phyloP scores from a whole-genome alignment of 2,113 vertebrate genomes.

The Pterocles orientalis region DNA sequence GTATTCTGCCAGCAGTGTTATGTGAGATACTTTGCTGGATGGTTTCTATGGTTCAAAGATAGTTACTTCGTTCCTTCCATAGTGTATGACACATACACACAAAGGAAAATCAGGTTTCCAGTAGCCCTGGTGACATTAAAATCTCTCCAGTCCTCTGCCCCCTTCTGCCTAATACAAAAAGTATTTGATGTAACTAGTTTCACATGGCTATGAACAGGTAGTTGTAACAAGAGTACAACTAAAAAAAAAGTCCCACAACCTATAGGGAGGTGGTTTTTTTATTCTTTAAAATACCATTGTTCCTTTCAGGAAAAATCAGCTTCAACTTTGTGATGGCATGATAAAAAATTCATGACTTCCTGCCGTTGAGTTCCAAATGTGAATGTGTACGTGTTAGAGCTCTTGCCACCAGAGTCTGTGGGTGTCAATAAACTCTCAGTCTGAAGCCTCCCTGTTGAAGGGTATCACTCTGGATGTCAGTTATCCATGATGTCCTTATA shows the following conservation, averaged over 20 bases:
- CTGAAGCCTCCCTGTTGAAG: conserved; percentile 31
- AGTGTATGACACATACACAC: not conserved
- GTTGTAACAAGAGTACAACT: not conserved
- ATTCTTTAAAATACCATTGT: not conserved
- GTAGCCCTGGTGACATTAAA: not conserved
- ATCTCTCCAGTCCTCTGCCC: not conserved
- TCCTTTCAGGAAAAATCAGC: not conserved
- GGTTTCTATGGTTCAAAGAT: not conserved
- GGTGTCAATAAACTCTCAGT: not conserved
- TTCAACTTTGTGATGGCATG: not conserved
- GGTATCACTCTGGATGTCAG: conserved; percentile 11
- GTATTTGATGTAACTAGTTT: not conserved
- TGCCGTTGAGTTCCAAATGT: not conserved
- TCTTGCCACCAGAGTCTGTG: not conserved
- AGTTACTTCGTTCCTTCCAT: not conserved
- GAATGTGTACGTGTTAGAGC: not conserved
- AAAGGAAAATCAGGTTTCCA: not conserved
- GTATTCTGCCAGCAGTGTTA: not conserved
- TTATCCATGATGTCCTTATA: conserved; percentile 28
- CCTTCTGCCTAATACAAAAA: not conserved
- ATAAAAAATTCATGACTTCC: conserved; percentile 25
- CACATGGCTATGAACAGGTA: not conserved
- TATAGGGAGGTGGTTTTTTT: not conserved
- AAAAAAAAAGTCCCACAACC: not conserved
- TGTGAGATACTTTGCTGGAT: not conserved